Conservation (phyloP, 2,113 vertebrate genomes). For the Burhinus oedicnemus region DNA sequence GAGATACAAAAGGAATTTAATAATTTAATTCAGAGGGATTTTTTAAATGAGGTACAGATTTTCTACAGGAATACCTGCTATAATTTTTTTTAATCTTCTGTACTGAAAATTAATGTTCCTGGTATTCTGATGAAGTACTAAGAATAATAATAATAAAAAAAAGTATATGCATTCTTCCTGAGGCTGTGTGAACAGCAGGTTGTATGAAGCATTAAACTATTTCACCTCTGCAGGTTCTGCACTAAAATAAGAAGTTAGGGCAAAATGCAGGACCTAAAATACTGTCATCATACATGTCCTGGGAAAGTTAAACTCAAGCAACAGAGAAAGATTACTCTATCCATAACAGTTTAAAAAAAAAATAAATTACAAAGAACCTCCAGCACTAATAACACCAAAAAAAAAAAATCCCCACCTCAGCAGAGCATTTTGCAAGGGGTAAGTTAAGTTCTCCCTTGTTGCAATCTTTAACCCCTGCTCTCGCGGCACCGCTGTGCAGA, state of each 20-base stretch:
- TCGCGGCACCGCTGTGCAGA: not conserved
- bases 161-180: not conserved
- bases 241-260: not conserved
- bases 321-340: not conserved
- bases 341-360: not conserved
- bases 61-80: rapidly evolving
- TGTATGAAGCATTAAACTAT: not conserved
- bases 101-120: not conserved
- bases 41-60: not conserved
- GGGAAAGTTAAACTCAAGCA: not conserved
- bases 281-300: rapidly evolving
- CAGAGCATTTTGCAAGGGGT: not conserved
- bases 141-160: not conserved
- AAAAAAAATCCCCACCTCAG: not conserved
- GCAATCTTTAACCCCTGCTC: not conserved
- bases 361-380: not conserved
- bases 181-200: not conserved
- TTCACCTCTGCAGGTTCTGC: not conserved
- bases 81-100: not conserved
- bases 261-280: not conserved
- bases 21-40: not conserved
- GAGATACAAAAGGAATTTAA: not conserved
- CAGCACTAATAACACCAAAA: not conserved
- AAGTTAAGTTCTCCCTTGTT: not conserved
- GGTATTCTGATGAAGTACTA: not conserved